These are phyloP conservation scores for Thalpophila matura DNA, from an alignment of 2,888 invertebrate species.

Conservation along the genomic window DNA sequence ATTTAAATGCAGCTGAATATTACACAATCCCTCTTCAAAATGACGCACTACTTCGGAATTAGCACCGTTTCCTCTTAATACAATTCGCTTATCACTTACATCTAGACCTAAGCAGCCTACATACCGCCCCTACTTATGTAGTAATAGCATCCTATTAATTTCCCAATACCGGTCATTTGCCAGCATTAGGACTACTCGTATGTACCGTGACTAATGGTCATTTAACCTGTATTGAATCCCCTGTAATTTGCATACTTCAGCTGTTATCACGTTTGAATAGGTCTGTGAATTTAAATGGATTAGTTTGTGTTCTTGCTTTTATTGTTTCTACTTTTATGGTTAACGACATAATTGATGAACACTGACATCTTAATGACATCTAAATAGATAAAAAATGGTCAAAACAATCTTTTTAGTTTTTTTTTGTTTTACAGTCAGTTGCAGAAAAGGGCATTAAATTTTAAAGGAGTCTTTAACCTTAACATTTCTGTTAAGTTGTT, in stretches of 20 bases:
- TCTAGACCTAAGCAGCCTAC: conserved; percentile 16
- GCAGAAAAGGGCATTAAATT: no score
- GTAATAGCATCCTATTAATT: conserved; percentile 45
- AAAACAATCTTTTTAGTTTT: no score
- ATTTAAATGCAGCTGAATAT: no score
- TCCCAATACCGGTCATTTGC: conserved; percentile 38
- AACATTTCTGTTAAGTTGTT: no score
- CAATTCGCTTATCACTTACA: conserved; percentile 13
- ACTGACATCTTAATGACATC: no score
- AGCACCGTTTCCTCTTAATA: not conserved
- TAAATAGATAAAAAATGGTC: no score
- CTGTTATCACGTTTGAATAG: not conserved
- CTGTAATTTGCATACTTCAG: conserved; percentile 32
- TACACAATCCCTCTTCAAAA: no score
- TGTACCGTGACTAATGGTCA: conserved; percentile 9
- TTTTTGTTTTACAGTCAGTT: no score
- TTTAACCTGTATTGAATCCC: conserved; percentile 47
- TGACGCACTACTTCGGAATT: no score
- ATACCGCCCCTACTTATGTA: conserved; percentile 26
- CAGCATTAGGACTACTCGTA: conserved; percentile 21
- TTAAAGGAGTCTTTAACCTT: no score
- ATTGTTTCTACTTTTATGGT: not conserved
- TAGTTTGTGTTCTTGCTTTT: not conserved
- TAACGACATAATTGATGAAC: no score
- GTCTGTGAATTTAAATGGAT: conserved; percentile 1